Evolutionary conservation across 2,888 invertebrate species (phyloP), one percentile per base, ranked within the genome.

Genomic region (Zelleria hepariella): DNA sequence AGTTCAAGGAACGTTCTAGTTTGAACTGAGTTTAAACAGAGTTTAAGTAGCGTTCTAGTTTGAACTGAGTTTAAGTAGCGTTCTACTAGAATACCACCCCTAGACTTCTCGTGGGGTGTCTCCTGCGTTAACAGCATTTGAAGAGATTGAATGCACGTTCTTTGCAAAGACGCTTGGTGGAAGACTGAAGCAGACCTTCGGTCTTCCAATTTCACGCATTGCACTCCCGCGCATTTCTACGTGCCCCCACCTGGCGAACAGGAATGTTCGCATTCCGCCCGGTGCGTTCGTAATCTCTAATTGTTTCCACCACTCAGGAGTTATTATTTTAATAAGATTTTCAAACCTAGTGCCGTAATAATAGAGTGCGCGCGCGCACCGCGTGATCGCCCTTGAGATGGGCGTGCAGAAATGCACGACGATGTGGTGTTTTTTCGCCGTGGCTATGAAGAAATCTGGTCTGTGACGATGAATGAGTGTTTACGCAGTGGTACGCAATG

Each of bases 321-420:
- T 69, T 64, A 79, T 80, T 80, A 80, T 76, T 76, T 75, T 80
- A 80, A 80, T 79, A 74, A 75, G 75, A 67, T 78, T 78, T 79
- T 78, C 58, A n/a, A n/a, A n/a, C n/a, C n/a, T n/a, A 59, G 57
- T 60, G 47, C 23, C 57, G 56, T 60, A 60, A 63, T 63, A 58
- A 55, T 51, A 57, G 60, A 20, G 48, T 51, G 52, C n/a, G 32
- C 25, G 62, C 65, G 67, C 77, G 70, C 32, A 42, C 32, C 32
- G 78, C 80, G 78, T 80, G 80, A 73, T 73, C 74, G 80, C 79
- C 84, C 83, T 82, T 82, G 80, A 65, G 63, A 54, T 63, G 69
- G 69, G 75, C 83, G 80, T 81, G 82, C 75, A 67, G 69, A 61
- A 68, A 68, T 66, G 78, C 82, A 80, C 80, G 81, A 78, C 71